Evolutionary conservation across 2,113 vertebrate species (phyloP).

Genomic region (Pterocles gutturalis): DNA sequence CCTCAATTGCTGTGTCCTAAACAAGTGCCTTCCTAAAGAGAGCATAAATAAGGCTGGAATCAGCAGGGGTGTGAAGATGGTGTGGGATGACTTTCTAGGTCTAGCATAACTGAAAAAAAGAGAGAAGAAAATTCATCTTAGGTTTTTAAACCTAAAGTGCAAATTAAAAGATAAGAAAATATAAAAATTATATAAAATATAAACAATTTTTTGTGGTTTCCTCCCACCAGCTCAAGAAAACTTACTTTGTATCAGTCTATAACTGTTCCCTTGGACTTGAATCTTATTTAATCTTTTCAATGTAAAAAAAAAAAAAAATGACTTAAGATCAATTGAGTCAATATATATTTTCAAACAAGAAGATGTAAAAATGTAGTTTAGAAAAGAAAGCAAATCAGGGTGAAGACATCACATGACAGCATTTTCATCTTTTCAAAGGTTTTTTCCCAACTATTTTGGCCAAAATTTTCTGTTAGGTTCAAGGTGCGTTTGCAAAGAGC

Average conservation of each 20-base stretch:
- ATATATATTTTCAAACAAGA: background rate
- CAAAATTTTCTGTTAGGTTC: background rate
- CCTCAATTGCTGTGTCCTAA: background rate
- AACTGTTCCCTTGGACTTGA: background rate
- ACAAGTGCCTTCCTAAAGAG: fast-evolving
- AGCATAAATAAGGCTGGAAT: background rate
- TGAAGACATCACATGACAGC: background rate
- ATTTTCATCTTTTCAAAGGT: background rate
- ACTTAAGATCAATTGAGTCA: background rate
- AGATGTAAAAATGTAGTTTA: background rate
- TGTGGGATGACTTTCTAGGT: background rate
- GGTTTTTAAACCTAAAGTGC: background rate
- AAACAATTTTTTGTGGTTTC: background rate
- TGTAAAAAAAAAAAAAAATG: background rate
- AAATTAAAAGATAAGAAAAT: background rate
- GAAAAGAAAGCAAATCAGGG: background rate
- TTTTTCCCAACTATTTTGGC: background rate
- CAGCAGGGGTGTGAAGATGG: background rate
- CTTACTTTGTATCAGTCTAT: background rate
- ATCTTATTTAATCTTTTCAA: background rate
- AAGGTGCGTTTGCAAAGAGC: background rate
- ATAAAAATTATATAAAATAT: background rate
- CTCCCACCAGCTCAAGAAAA: background rate
- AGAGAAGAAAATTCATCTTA: background rate
- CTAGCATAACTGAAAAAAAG: background rate